phyloP scores from a whole-genome alignment of 1,140 invertebrate species.

The Drosophila ficusphila region DNA sequence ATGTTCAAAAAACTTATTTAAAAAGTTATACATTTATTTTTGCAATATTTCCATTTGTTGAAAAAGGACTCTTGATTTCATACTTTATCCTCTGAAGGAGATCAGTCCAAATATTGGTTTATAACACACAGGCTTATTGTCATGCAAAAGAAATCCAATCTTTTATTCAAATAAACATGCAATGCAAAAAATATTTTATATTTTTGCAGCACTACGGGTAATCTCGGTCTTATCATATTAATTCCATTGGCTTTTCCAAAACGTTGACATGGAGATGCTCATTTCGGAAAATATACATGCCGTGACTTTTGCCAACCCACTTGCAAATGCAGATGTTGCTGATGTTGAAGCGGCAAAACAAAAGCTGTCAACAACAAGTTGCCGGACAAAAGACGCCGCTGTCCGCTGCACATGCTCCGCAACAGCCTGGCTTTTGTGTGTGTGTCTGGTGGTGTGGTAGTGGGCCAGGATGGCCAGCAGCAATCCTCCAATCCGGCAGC shows the following conservation, averaged over 20 bases:
- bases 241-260: conserved; percentile 23
- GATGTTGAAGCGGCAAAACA: conserved; percentile 58
- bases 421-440: conserved; percentile 18
- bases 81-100: no score
- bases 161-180: no score
- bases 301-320: conserved; percentile 21
- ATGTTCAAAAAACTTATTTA: no score
- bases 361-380: conserved; percentile 77
- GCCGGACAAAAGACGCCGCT: conserved; percentile 66
- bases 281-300: conserved; percentile 10
- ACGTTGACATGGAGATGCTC: conserved; percentile 17
- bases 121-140: not conserved
- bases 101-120: no score
- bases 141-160: not conserved
- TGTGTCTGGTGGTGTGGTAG: no score
- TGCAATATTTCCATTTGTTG: no score
- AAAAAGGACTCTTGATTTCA: no score
- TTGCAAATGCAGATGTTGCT: conserved; percentile 52
- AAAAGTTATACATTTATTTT: no score
- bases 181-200: not conserved
- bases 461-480: conserved; percentile 18
- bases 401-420: conserved; percentile 56
- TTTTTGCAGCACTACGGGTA: not conserved
- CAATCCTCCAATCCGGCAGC: conserved; percentile 12
- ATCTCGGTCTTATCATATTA: conserved; percentile 8